Evolutionary conservation across 2,888 invertebrate genomes (phyloP).

Genomic region (Onchidella celtica): DNA sequence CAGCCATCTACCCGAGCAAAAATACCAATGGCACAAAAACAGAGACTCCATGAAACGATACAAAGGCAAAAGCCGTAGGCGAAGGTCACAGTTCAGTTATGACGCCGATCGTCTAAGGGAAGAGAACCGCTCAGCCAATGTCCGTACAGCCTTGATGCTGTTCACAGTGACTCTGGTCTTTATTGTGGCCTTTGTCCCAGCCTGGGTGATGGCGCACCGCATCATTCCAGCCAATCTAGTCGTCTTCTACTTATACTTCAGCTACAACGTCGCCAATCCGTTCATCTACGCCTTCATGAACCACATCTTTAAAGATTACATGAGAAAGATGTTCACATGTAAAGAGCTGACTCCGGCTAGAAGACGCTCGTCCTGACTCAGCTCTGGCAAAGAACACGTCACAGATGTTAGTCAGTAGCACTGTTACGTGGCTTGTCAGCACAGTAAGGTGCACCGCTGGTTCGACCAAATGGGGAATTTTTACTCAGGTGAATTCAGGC

Average conservation of each 20-base stretch:
- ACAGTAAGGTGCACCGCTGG: too few relatives aligned
- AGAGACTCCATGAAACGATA: slow-evolving; percentile 47
- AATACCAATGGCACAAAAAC: slow-evolving; percentile 45
- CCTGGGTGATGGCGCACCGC: slow-evolving; percentile 76
- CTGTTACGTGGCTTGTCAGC: too few relatives aligned
- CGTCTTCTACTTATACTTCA: slow-evolving; percentile 78
- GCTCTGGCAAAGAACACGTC: too few relatives aligned
- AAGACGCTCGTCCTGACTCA: neutral
- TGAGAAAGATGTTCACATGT: slow-evolving; percentile 60
- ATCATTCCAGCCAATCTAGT: slow-evolving; percentile 68
- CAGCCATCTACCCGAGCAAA: slow-evolving; percentile 28
- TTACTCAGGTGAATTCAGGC: neutral
- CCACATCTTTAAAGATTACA: slow-evolving; percentile 73
- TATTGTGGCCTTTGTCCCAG: slow-evolving; percentile 78
- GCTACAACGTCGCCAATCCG: slow-evolving; percentile 79
- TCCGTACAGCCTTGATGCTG: slow-evolving; percentile 79
- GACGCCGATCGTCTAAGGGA: slow-evolving; percentile 58
- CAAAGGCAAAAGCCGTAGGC: slow-evolving; percentile 23
- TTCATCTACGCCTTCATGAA: slow-evolving; percentile 80
- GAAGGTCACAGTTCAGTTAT: slow-evolving; percentile 19
- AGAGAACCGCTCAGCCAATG: slow-evolving; percentile 72
- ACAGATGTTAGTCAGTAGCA: too few relatives aligned
- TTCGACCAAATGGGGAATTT: too few relatives aligned
- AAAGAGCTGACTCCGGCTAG: neutral
- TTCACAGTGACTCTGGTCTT: slow-evolving; percentile 79